phyloP scores from a whole-genome alignment of 1,140 invertebrate species.

The Lepidostoma basale region DNA sequence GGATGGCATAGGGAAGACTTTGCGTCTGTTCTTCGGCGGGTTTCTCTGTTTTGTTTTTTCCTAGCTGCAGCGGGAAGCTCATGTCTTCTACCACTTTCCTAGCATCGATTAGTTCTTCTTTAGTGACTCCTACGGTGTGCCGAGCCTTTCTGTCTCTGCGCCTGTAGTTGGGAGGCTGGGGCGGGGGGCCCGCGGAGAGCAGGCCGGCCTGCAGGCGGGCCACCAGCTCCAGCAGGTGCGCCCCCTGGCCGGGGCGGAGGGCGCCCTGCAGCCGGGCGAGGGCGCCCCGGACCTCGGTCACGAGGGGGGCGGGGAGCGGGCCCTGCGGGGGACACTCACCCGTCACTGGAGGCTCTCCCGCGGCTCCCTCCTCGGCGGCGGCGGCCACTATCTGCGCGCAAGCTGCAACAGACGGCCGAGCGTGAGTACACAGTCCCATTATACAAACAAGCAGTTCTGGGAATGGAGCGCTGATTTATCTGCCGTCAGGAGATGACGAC shows the following conservation, averaged over 20 bases:
- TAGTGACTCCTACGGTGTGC: slow-evolving; percentile 81
- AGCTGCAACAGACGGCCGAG: slow-evolving; percentile 54
- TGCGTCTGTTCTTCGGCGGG: background rate
- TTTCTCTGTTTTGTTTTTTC: slow-evolving; percentile 21
- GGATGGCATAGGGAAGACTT: slow-evolving; percentile 38
- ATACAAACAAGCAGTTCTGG: background rate
- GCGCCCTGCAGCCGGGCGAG: slow-evolving; percentile 75
- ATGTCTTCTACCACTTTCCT: slow-evolving; percentile 74
- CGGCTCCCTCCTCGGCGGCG: slow-evolving; percentile 55
- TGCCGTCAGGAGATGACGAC: no score
- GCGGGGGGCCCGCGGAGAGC: slow-evolving; percentile 50
- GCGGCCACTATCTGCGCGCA: slow-evolving; percentile 66
- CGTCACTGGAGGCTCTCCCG: slow-evolving; percentile 47
- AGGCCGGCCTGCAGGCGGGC: slow-evolving; percentile 76
- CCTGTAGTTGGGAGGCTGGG: slow-evolving; percentile 48
- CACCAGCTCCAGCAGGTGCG: slow-evolving; percentile 69
- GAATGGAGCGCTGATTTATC: no score
- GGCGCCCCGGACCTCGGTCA: slow-evolving; percentile 80
- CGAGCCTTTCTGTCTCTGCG: slow-evolving; percentile 63
- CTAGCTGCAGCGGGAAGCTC: slow-evolving; percentile 51
- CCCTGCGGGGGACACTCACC: slow-evolving; percentile 57
- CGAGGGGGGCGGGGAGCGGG: slow-evolving; percentile 59
- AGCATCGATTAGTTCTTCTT: slow-evolving; percentile 77
- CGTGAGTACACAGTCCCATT: background rate
- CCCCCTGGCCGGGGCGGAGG: slow-evolving; percentile 64